Base-by-base conservation (phyloP, 2,797 vertebrate species). In the Channa striata region DNA sequence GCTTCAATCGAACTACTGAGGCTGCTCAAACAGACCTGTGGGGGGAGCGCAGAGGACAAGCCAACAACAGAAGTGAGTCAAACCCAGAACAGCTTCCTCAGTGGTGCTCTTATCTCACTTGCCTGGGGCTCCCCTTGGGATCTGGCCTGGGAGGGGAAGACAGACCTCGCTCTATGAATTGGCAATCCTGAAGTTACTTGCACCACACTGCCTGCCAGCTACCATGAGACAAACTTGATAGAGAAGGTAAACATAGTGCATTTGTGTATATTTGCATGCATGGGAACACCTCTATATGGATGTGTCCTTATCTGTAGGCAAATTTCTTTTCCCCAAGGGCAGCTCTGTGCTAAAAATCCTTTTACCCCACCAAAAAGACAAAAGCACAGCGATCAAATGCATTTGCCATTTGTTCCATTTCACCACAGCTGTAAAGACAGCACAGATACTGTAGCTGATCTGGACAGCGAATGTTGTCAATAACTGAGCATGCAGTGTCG, bases 81-180 rank as follows among this genome's bases (percentile, higher is more conserved):
- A 81, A 64, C 59, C 60, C 63, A 52, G 48, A 83, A 77, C 83
- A 67, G 77, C 52, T 67, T 81, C 77, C 72, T 84, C 72, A 58
- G 73, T 59, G 79, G 54, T 70, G 82, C 76, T 79, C 74, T 90
- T 85, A 90, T 89, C 79, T 87, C 78, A 43, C 64, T 81, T 63
- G 79, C 83, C 75, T 13, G 49, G 49, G 82, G 88, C 65, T 76
- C 66, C 77, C 54, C 58, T 60, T 67, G 86, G 77, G 86, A 88
- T 59, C 16, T 5, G 51, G 59, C 67, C 74, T 74, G 57, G 67
- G 52, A 77, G 34, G 56, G 59, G 47, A 34, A 46, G 60, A 39
- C 47, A 61, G 61, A 69, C 63, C 56, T 34, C 67, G 71, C 7
- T 0, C 76, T 68, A 54, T 11, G 62, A 82, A 62, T 57, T 77